Conservation (phyloP, 2,888 invertebrate genomes). For the Drosophila testacea region DNA sequence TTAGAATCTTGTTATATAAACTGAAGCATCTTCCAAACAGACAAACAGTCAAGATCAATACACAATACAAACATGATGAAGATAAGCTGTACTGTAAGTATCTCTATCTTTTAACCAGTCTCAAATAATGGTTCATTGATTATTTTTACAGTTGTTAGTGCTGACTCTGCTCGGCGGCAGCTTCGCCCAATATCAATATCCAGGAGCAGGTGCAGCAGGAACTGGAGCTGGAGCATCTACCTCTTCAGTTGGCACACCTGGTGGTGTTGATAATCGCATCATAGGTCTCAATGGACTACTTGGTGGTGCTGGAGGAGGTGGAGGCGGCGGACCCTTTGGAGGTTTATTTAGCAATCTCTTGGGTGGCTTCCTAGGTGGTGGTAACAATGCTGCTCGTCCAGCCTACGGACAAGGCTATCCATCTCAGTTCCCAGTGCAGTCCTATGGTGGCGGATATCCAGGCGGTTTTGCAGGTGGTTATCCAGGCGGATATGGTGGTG, state of each 20-base stretch:
- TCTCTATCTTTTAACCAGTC: not conserved
- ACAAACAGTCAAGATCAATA: conserved; percentile 58
- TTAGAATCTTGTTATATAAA: conserved; percentile 68
- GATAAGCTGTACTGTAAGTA: conserved; percentile 62
- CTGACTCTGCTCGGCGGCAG: conserved; percentile 52
- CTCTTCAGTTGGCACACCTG: conserved; percentile 12
- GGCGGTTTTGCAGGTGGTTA: conserved; percentile 27
- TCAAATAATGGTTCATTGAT: not conserved
- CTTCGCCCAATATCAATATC: conserved; percentile 66
- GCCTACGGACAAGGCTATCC: conserved; percentile 43
- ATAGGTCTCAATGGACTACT: conserved; percentile 64
- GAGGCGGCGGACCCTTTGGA: conserved; percentile 49
- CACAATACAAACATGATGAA: conserved; percentile 50
- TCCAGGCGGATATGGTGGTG: conserved; percentile 41
- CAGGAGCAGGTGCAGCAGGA: conserved; percentile 13
- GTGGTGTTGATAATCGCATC: conserved; percentile 64
- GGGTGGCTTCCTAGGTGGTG: conserved; percentile 54
- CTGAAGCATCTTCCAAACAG: conserved; percentile 30
- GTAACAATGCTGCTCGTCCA: conserved; percentile 40
- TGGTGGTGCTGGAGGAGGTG: conserved; percentile 58
- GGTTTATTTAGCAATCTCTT: conserved; percentile 52
- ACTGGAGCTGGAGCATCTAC: not conserved
- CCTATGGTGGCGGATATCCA: conserved; percentile 52
- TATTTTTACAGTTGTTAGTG: conserved; percentile 39
- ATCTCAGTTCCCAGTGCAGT: conserved; percentile 20